Evolutionary conservation across 2,797 vertebrate species (phyloP).

Genomic region (Salarias fasciatus): DNA sequence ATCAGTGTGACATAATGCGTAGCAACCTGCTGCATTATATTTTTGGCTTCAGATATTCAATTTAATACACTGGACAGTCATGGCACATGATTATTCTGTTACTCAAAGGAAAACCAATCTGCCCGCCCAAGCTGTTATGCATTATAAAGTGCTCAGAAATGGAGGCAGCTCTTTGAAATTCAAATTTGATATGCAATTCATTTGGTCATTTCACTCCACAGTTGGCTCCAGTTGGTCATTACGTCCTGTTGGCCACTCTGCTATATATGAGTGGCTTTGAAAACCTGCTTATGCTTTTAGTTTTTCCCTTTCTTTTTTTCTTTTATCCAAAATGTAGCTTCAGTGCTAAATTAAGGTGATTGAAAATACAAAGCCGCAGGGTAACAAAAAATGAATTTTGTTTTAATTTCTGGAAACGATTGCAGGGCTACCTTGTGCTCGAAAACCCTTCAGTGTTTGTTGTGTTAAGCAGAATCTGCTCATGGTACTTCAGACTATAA

Average conservation of each 20-base stretch:
- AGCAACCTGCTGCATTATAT: constrained; percentile 36
- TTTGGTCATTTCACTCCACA: constrained; percentile 40
- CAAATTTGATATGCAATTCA: constrained; percentile 40
- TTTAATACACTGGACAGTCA: constrained; percentile 37
- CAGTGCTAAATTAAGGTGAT: constrained; percentile 3
- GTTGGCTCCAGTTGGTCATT: constrained; percentile 29
- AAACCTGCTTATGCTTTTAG: neutral
- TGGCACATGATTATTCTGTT: constrained; percentile 37
- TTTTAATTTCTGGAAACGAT: no score
- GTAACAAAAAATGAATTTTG: no score
- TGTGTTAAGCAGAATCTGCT: no score
- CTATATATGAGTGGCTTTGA: constrained; percentile 31
- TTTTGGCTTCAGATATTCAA: constrained; percentile 31
- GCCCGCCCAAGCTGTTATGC: constrained; percentile 46
- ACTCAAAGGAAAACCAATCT: constrained; percentile 55
- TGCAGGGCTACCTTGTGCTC: no score
- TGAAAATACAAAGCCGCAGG: neutral
- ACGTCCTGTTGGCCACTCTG: constrained; percentile 11
- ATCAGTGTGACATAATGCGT: constrained; percentile 9
- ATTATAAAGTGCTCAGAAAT: constrained; percentile 33
- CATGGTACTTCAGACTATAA: no score
- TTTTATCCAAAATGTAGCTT: neutral
- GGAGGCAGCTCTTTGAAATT: constrained; percentile 28
- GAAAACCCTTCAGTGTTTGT: no score
- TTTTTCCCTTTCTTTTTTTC: constrained; percentile 3